phyloP scores from a whole-genome alignment of 1,140 invertebrate species.

The Akabosia matsudoensis region DNA sequence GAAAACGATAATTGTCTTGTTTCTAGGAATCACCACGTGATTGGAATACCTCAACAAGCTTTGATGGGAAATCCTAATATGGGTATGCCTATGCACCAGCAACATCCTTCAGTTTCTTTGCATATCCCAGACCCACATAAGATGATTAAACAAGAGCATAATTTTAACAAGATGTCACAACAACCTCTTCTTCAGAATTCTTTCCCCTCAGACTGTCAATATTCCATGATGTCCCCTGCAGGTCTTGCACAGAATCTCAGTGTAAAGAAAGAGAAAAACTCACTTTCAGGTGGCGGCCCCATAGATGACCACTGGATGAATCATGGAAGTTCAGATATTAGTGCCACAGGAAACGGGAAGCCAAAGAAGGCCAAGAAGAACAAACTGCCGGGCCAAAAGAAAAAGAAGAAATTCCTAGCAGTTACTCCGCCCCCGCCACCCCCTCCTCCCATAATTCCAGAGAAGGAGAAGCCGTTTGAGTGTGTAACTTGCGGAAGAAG shows the following conservation, averaged over 20 bases:
- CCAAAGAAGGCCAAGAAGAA: neutral
- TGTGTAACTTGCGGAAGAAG: neutral
- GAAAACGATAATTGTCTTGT: neutral
- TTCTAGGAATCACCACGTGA: neutral
- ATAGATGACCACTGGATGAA: neutral
- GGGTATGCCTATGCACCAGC: neutral
- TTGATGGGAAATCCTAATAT: constrained; percentile 6
- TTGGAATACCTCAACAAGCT: neutral
- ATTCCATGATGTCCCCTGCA: neutral
- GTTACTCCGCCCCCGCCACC: neutral
- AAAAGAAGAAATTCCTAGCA: neutral
- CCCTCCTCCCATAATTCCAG: neutral
- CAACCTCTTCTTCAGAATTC: neutral
- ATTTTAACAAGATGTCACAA: neutral
- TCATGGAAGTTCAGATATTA: neutral
- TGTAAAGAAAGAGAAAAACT: neutral
- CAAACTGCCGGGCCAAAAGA: neutral
- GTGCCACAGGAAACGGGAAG: neutral
- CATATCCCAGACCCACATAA: constrained; percentile 6
- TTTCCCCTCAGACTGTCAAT: neutral
- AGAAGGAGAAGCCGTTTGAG: constrained; percentile 13
- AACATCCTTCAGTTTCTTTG: neutral
- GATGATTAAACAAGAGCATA: constrained; percentile 1
- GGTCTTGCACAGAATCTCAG: neutral
- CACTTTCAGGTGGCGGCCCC: neutral